Conservation (phyloP, 2,888 invertebrate species). For the Tanypteryx hageni region DNA sequence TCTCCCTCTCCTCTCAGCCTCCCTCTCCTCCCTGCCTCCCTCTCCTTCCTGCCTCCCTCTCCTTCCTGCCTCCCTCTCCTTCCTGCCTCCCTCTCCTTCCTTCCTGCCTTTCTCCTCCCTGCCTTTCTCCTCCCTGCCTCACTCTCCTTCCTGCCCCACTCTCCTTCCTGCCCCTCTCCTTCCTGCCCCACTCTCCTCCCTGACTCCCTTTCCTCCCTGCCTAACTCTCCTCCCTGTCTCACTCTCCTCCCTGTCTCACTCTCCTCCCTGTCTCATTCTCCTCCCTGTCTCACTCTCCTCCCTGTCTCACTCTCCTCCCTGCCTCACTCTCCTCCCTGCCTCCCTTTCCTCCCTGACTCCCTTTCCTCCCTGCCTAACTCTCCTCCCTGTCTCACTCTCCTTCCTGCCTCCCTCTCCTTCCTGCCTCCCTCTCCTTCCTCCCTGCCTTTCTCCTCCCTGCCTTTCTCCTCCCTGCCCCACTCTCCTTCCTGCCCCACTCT, state of each 20-base stretch:
- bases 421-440: too few relatives aligned
- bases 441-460: too few relatives aligned
- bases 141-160: neutral
- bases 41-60: neutral
- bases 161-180: neutral
- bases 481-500: too few relatives aligned
- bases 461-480: too few relatives aligned
- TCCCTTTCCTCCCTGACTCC: neutral
- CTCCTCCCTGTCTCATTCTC: neutral
- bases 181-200: neutral
- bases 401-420: neutral
- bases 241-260: neutral
- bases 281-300: neutral
- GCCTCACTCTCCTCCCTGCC: neutral
- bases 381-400: neutral
- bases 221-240: neutral
- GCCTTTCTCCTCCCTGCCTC: neutral
- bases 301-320: neutral
- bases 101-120: neutral
- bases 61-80: neutral
- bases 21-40: neutral
- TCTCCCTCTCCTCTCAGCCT: neutral
- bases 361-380: neutral
- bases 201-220: neutral
- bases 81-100: neutral